Evolutionary conservation across 2,113 vertebrate species (phyloP), one percentile per base, ranked within the genome.

Genomic region (Nyctereutes procyonoides): DNA sequence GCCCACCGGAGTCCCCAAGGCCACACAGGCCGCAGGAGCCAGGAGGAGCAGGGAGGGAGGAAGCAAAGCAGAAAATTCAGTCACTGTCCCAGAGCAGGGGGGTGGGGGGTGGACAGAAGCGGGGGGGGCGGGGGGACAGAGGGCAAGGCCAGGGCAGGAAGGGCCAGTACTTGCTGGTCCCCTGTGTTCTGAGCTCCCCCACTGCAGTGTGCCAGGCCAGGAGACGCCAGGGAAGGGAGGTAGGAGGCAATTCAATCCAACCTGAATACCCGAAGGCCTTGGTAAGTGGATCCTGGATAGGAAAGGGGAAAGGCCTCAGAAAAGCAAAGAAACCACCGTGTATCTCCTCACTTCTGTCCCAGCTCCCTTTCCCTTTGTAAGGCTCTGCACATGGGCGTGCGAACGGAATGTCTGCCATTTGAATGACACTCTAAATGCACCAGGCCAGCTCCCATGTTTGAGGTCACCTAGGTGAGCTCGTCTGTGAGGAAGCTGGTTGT

Each of bases 1-100:
- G 30, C 53, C 16, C 1, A 0, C 38, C 3, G 3, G 0, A 2
- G n/a, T 35, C 38, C 88, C 4, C 14, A 53, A 55, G 58, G 38
- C 43, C 58, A 22, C 1, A 0, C 1, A 3, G 0, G 2, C 30
- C 8, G 28, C 26, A 71, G 35, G 24, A 93, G 12, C 58, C 51
- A 0, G 1, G 28, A 0, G 1, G 28, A 85, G 12, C 28, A 30
- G 55, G 48, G 10, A 55, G 10, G n/a, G 35, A 26, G 55, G 13
- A 38, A 20, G 19, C 51, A 38, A 55, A 56, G 82, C 32, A 56
- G 22, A 62, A 51, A 20, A 56, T 32, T 56, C 43, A 86, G 43
- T 11, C 13, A 11, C 22, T 8, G 3, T 28, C 55, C 51, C 32
- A 8, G 48, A 63, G 71, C 35, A 4, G 14, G 28, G 53, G 16